Conservation (phyloP, 2,797 vertebrate genomes). For the Typhlichthys eigenmanni region DNA sequence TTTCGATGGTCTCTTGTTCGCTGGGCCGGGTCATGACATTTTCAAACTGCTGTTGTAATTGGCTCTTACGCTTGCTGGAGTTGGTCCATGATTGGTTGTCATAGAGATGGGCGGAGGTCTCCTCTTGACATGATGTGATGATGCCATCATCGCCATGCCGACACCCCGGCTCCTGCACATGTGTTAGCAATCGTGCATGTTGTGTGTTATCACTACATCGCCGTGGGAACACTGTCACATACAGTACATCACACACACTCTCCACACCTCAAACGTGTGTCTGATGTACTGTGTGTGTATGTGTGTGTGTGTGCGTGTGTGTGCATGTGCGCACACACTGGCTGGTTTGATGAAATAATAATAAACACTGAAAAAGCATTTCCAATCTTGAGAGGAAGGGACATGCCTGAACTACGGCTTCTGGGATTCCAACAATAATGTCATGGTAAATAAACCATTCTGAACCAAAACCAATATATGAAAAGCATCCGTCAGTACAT, state of each 20-base stretch:
- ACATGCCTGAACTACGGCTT: no score
- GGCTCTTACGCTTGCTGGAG: conserved; percentile 25
- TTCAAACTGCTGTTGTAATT: conserved; percentile 45
- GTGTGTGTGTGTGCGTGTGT: neutral
- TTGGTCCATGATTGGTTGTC: conserved; percentile 44
- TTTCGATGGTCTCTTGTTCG: conserved; percentile 11
- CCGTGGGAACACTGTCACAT: conserved; percentile 21
- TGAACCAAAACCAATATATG: no score
- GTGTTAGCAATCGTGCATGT: conserved; percentile 42
- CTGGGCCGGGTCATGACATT: conserved; percentile 32
- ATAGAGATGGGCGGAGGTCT: conserved; percentile 42
- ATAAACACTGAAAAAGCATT: neutral
- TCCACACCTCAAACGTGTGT: conserved; percentile 9
- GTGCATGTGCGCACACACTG: neutral
- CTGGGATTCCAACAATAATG: no score
- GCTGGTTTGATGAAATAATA: conserved; percentile 1
- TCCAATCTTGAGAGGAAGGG: no score
- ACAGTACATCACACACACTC: neutral
- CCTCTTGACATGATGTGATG: conserved; percentile 29
- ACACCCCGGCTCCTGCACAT: conserved; percentile 46
- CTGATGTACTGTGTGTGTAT: neutral
- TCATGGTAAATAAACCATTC: no score
- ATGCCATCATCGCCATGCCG: conserved; percentile 34
- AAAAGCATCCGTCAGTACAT: no score
- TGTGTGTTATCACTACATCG: conserved; percentile 8